These are phyloP conservation scores for Eilema caniola DNA, from an alignment of 2,888 invertebrate species.

Conservation along the genomic window DNA sequence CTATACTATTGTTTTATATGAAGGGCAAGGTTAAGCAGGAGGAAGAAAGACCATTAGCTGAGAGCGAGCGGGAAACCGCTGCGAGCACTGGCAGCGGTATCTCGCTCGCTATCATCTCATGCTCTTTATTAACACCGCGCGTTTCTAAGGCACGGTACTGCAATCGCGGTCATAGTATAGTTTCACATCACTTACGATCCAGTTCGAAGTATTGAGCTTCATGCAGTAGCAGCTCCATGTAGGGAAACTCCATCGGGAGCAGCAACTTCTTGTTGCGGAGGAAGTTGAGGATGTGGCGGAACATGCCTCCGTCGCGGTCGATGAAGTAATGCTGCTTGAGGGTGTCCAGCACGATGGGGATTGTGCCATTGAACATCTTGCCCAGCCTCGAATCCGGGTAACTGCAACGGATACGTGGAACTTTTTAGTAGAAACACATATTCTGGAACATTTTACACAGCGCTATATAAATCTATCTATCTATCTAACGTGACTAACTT, in stretches of 20 bases:
- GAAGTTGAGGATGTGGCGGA: slow-evolving; percentile 98
- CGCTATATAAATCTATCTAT: too few relatives aligned
- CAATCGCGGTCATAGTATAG: neutral
- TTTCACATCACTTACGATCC: slow-evolving; percentile 88
- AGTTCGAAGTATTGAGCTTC: slow-evolving; percentile 97
- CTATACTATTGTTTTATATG: too few relatives aligned
- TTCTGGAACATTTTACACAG: too few relatives aligned
- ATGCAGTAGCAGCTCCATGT: slow-evolving; percentile 94
- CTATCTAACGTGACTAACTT: too few relatives aligned
- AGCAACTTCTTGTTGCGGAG: slow-evolving; percentile 96
- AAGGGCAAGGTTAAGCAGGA: too few relatives aligned
- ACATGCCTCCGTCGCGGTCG: slow-evolving; percentile 99
- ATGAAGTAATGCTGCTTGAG: slow-evolving; percentile 99
- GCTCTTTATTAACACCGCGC: too few relatives aligned
- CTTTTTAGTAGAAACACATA: slow-evolving; percentile 12
- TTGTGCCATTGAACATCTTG: slow-evolving; percentile 97
- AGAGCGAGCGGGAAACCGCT: too few relatives aligned
- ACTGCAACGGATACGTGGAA: slow-evolving; percentile 83
- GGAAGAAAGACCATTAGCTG: too few relatives aligned
- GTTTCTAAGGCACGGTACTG: too few relatives aligned
- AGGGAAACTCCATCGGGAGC: slow-evolving; percentile 95
- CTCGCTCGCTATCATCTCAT: too few relatives aligned
- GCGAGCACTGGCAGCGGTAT: too few relatives aligned
- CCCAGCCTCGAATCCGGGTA: slow-evolving; percentile 97
- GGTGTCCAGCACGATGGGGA: slow-evolving; percentile 98